phyloP scores from a whole-genome alignment of 2,113 vertebrate genomes.

The Colius striatus region DNA sequence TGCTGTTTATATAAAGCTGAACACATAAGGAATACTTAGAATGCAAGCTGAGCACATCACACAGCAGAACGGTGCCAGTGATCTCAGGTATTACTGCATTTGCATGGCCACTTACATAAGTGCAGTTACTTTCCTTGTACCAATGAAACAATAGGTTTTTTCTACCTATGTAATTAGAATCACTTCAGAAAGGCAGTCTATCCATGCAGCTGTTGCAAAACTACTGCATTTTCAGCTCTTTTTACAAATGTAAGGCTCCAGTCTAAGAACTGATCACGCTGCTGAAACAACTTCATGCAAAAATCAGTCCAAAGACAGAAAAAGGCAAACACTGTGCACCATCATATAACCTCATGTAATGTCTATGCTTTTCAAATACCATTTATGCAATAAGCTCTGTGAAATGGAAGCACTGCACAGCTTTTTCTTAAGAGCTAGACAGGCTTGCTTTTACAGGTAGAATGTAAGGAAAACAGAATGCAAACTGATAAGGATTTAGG shows the following conservation, averaged over 20 bases:
- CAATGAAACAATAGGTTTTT: background rate
- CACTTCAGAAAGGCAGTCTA: background rate
- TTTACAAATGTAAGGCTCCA: background rate
- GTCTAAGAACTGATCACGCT: background rate
- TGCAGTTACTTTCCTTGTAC: background rate
- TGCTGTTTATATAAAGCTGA: conserved; percentile 65
- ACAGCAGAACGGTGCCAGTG: background rate
- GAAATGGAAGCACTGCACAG: background rate
- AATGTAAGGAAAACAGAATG: background rate
- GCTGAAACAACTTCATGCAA: background rate
- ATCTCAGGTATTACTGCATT: background rate
- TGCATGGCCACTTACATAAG: background rate
- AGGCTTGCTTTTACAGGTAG: background rate
- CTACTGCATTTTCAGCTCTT: background rate
- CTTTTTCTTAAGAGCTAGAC: background rate
- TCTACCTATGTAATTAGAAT: background rate
- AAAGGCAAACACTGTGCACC: rapidly evolving
- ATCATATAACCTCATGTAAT: background rate
- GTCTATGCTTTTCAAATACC: background rate
- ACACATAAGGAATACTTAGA: conserved; percentile 37
- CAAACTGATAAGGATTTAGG: background rate
- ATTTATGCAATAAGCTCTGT: background rate
- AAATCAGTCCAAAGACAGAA: background rate
- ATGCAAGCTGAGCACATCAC: conserved; percentile 37
- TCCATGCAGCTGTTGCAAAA: background rate